Evolutionary conservation across 2,797 vertebrate species (phyloP), one percentile per base, ranked within the genome.

Genomic region (Girardinus metallicus): DNA sequence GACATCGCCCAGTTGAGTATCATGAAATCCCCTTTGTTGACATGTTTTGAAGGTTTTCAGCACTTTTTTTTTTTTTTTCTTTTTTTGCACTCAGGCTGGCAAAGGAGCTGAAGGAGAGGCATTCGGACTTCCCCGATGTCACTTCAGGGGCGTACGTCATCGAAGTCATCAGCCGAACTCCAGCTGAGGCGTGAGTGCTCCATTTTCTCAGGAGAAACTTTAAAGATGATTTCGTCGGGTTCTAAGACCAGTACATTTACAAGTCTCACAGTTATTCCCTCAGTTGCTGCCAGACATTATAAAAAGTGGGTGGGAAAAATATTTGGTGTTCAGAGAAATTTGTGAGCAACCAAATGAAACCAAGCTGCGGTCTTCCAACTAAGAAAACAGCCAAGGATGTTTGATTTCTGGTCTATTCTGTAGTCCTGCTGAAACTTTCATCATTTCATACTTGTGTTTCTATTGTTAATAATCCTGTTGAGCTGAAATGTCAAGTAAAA

Each of bases 91-190:
- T 34, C 92, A 95, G 94, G 53, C 78, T 94, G 79, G 82, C 90
- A 0, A 97, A 96, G 85, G 98, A 99, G 90, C 95, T 99, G 87
- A 98, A 97, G 94, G 97, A 96, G 77, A 94, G 94, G 76, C 95
- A 96, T 84, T 89, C 95, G 21, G 98, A 99, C 93, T 99, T 99
- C 88, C 97, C 98, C 4, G 98, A 99, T 36, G 95, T 98, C 85
- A 97, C 97, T 74, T 98, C 98, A 0, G 98, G 98, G 55, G 97
- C 97, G 0, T 99, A 97, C 12, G 97, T 99, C 93, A 96, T 99
- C 8, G 98, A 99, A 94, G 97, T 99, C 57, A 97, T 99, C 93
- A 95, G 96, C 53, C 96, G 96, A 82, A 99, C 98, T 70, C 98
- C 98, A 11, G 98, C 98, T 75, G 97, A 97, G 95, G 89, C 80